Evolutionary conservation across 1,140 invertebrate genomes (phyloP).

Genomic region (Lepidotrigona ventralis): DNA sequence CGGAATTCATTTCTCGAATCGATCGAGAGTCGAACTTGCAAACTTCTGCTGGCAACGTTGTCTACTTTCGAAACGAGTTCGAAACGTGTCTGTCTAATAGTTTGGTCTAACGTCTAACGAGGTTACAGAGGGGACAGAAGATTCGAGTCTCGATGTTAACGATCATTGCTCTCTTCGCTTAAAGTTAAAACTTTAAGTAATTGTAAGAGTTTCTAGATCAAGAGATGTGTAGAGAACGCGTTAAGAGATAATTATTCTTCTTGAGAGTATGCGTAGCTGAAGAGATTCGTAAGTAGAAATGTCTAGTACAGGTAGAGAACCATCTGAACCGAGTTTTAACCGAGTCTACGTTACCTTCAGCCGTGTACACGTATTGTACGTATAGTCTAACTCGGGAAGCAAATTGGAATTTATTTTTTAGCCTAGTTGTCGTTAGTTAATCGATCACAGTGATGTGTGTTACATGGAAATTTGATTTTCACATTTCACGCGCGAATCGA

Average conservation of each 20-base stretch:
- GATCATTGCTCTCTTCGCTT: too few species aligned
- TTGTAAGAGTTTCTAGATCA: too few species aligned
- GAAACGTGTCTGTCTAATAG: not conserved
- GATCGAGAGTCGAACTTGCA: not conserved
- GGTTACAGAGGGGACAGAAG: too few species aligned
- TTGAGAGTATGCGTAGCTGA: not conserved
- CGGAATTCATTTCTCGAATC: not conserved
- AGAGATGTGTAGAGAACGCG: not conserved
- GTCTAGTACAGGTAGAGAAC: too few species aligned
- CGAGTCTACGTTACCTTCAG: not conserved
- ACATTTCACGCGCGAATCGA: slow-evolving; percentile 30
- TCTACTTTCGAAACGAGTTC: not conserved
- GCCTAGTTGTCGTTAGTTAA: not conserved
- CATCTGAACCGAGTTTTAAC: not conserved
- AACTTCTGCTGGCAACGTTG: not conserved
- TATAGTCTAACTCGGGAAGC: not conserved
- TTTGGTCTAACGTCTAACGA: too few species aligned
- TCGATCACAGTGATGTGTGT: slow-evolving; percentile 5
- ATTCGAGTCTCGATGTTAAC: not conserved
- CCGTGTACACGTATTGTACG: not conserved
- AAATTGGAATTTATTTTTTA: not conserved
- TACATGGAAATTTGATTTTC: not conserved
- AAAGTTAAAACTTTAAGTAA: not conserved
- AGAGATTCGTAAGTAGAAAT: not conserved
- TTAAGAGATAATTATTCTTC: not conserved